Evolutionary conservation across 2,113 vertebrate genomes (phyloP).

Genomic region (Turdus rufiventris): DNA sequence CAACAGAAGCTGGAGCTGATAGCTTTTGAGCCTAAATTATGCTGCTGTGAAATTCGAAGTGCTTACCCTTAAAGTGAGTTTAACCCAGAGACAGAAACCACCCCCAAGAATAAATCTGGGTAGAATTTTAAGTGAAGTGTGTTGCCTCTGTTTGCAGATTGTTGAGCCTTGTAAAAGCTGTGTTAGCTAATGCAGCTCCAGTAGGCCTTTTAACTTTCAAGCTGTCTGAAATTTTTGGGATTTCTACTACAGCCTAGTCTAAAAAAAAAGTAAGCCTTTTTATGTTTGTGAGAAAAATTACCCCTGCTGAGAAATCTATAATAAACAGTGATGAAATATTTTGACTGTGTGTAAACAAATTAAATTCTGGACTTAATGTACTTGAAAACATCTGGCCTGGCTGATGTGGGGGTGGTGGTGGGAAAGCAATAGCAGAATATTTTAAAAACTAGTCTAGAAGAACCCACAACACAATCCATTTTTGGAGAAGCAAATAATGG

Average conservation of each 20-base stretch:
- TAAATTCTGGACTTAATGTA: constrained; percentile 42
- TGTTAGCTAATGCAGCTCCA: background rate
- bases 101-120: background rate
- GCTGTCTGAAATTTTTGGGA: background rate
- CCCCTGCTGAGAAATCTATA: constrained; percentile 31
- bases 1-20: background rate
- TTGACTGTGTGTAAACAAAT: constrained; percentile 51
- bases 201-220: background rate
- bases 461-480: background rate
- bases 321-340: constrained; percentile 47
- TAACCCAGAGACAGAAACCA: background rate
- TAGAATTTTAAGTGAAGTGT: background rate
- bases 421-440: constrained; percentile 29
- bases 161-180: background rate
- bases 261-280: background rate
- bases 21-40: background rate
- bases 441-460: constrained; percentile 18
- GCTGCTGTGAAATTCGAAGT: background rate
- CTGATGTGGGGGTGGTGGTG: constrained; percentile 23
- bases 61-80: background rate
- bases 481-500: background rate
- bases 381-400: constrained; percentile 49
- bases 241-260: background rate
- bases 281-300: background rate
- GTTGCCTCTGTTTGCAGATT: background rate